These are phyloP conservation scores for Chrysolina haemoptera DNA, from an alignment of 2,888 invertebrate species.

Conservation along the genomic window DNA sequence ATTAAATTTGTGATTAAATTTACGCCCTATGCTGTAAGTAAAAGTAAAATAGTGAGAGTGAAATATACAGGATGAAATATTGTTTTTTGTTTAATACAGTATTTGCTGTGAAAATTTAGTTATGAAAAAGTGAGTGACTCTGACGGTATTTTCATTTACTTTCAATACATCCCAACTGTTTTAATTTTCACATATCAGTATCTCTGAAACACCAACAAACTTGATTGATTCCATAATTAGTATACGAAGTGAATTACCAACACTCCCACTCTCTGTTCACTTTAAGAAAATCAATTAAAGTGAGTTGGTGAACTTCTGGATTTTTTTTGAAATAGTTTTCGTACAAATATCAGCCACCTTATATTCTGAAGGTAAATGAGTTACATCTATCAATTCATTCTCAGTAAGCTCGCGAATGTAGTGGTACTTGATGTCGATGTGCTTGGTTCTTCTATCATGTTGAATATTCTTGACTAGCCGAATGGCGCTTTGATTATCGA, in stretches of 20 bases:
- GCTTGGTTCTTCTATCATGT: not conserved
- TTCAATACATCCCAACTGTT: too few species aligned
- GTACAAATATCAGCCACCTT: not conserved
- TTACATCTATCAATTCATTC: not conserved
- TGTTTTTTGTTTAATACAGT: too few species aligned
- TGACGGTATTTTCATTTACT: too few species aligned
- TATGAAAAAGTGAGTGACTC: too few species aligned
- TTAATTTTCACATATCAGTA: too few species aligned
- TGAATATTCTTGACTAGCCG: slow-evolving; percentile 3
- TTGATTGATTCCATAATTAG: not conserved
- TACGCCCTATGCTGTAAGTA: too few species aligned
- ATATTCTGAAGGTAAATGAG: not conserved
- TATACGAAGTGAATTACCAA: not conserved
- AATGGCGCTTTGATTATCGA: not conserved
- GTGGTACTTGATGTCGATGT: not conserved
- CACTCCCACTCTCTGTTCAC: slow-evolving; percentile 11
- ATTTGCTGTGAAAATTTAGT: too few species aligned
- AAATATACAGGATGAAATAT: too few species aligned
- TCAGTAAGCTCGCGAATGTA: not conserved
- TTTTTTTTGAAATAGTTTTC: not conserved
- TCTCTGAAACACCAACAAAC: too few species aligned
- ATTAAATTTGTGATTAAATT: too few species aligned
- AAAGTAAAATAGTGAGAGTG: too few species aligned
- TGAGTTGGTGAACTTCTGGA: not conserved
- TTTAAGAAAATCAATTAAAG: not conserved